Percentiles rank a stretch among this genome's conserved stretches.
These are phyloP conservation scores for Halichoeres trimaculatus DNA, from an alignment of 2,113 vertebrate genomes.

Conservation along the genomic window DNA sequence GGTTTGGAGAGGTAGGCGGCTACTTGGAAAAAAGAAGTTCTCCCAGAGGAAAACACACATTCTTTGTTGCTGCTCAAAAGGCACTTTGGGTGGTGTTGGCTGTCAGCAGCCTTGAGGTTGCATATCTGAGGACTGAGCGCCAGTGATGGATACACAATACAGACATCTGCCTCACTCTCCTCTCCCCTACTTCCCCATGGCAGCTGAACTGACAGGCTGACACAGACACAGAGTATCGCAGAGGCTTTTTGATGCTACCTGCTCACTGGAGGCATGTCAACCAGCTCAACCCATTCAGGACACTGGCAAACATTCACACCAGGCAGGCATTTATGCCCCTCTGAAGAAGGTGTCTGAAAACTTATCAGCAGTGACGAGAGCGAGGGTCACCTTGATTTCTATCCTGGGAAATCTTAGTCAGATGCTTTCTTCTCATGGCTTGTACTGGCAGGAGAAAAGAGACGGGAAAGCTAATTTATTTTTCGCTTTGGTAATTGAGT, in stretches of 20 bases:
- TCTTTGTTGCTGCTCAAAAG: slow-evolving; percentile 53
- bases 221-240: slow-evolving; percentile 31
- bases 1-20: slow-evolving; percentile 36
- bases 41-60: slow-evolving; percentile 57
- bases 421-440: slow-evolving; percentile 29
- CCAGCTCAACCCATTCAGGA: slow-evolving; percentile 33
- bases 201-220: slow-evolving; percentile 62
- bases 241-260: slow-evolving; percentile 54
- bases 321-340: slow-evolving; percentile 7
- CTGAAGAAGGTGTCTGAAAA: slow-evolving; percentile 46
- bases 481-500: slow-evolving; percentile 63
- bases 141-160: slow-evolving; percentile 59
- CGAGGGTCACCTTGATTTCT: slow-evolving; percentile 59
- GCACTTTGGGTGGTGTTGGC: slow-evolving; percentile 46
- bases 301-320: slow-evolving; percentile 47
- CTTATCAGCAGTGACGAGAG: slow-evolving; percentile 28
- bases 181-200: slow-evolving; percentile 46
- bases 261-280: slow-evolving; percentile 49
- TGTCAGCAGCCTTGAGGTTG: slow-evolving; percentile 51
- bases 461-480: slow-evolving; percentile 48
- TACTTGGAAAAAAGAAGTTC: slow-evolving; percentile 21
- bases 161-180: slow-evolving; percentile 46
- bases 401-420: slow-evolving; percentile 39
- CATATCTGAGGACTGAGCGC: slow-evolving; percentile 41
- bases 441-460: slow-evolving; percentile 42